phyloP scores from a whole-genome alignment of 1,140 invertebrate species.

The Drosophila takahashii region DNA sequence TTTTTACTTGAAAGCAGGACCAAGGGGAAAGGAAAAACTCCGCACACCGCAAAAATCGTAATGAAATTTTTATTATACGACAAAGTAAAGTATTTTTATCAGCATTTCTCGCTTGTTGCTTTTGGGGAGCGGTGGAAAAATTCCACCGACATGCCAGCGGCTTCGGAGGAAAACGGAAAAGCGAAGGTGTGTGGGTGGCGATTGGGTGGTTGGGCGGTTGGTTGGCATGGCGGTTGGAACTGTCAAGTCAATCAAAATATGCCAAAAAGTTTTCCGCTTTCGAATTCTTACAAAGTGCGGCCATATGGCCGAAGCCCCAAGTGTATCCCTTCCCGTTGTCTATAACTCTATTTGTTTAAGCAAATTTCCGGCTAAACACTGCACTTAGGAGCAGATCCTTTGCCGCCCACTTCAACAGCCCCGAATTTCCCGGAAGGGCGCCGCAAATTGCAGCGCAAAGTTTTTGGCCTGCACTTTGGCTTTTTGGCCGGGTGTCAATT shows the following conservation, averaged over 20 bases:
- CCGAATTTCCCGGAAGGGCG: constrained; percentile 16
- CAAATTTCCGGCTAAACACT: constrained; percentile 74
- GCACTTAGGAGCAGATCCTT: constrained; percentile 39
- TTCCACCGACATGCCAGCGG: constrained; percentile 47
- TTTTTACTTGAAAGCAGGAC: constrained; percentile 59
- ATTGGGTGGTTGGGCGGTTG: constrained; percentile 4
- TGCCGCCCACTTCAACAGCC: background rate
- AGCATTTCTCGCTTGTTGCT: constrained; percentile 80
- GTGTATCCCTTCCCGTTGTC: constrained; percentile 41
- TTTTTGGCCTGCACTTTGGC: constrained; percentile 74
- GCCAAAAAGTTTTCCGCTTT: constrained; percentile 59
- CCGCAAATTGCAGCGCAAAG: constrained; percentile 74
- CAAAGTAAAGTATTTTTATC: constrained; percentile 84
- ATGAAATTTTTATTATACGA: constrained; percentile 83
- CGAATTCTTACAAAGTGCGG: constrained; percentile 39
- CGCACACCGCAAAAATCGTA: constrained; percentile 80
- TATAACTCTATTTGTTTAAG: constrained; percentile 72
- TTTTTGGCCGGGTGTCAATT: constrained; percentile 75
- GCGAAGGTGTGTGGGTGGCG: background rate
- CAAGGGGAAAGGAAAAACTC: constrained; percentile 26
- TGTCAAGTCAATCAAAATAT: constrained; percentile 80
- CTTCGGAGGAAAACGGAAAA: constrained; percentile 19
- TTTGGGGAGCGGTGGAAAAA: constrained; percentile 54
- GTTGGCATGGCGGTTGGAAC: constrained; percentile 16
- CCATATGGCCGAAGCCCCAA: constrained; percentile 25